A percentile compares a stretch with the other conserved stretches of the same genome.
These are phyloP conservation scores for Galaxea fascicularis DNA, from an alignment of 92 coral and sea anemone genomes.

Conservation along the genomic window DNA sequence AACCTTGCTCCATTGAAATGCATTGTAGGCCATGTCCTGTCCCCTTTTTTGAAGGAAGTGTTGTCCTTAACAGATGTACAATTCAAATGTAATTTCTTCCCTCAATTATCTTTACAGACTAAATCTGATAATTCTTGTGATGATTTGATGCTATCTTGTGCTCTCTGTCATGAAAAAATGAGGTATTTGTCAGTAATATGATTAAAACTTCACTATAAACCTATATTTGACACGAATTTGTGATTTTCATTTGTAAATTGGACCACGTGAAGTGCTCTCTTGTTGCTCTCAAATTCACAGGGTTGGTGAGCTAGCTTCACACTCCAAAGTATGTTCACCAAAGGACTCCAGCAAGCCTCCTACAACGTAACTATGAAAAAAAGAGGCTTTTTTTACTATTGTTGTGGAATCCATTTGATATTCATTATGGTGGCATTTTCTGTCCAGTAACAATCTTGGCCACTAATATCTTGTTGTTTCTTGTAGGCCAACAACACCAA, in stretches of 20 bases:
- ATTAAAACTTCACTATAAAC: neutral
- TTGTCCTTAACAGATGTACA: too few species aligned
- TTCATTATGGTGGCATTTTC: neutral
- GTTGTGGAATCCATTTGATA: neutral
- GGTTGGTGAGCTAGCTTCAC: conserved; percentile 86
- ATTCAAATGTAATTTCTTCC: too few species aligned
- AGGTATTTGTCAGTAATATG: conserved; percentile 47
- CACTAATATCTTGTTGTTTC: neutral
- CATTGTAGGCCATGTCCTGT: too few species aligned
- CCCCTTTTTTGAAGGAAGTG: too few species aligned
- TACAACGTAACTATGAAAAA: conserved; percentile 61
- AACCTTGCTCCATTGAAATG: too few species aligned
- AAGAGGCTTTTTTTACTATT: neutral
- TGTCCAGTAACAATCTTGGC: neutral
- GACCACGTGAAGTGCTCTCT: neutral
- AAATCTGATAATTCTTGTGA: conserved; percentile 52
- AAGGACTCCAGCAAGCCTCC: conserved; percentile 75
- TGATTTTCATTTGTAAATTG: neutral
- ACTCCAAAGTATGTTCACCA: conserved; percentile 92
- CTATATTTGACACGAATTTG: neutral
- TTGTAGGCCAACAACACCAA: conserved; percentile 84
- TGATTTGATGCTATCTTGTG: conserved; percentile 91
- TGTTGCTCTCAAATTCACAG: conserved; percentile 33
- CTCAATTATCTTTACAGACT: conserved; percentile 13
- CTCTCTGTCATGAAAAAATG: conserved; percentile 91